Conservation (phyloP, 2,888 invertebrate species). For the Campopleginae sp. region DNA sequence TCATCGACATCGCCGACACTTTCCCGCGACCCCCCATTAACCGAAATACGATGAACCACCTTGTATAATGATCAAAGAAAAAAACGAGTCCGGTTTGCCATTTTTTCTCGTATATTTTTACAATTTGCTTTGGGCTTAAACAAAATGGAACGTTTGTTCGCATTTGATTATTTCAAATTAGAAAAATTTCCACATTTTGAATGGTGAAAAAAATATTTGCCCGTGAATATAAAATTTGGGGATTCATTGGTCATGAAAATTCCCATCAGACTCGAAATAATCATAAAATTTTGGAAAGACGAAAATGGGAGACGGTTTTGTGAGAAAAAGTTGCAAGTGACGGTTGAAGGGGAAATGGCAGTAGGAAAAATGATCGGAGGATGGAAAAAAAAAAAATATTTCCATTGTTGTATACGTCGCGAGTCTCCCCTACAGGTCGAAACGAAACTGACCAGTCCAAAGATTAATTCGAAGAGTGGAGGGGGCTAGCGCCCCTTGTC, state of each 20-base stretch:
- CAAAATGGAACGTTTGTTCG: neutral
- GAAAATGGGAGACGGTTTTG: neutral
- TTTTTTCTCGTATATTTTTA: constrained; percentile 11
- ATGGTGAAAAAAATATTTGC: neutral
- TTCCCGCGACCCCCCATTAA: constrained; percentile 71
- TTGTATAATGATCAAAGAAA: constrained; percentile 44
- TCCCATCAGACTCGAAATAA: neutral
- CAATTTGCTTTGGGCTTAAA: too few species aligned
- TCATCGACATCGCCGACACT: constrained; percentile 42
- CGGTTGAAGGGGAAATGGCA: neutral
- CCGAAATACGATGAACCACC: constrained; percentile 39
- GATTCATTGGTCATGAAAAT: neutral
- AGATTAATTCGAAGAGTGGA: constrained; percentile 48
- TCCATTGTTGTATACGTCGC: neutral
- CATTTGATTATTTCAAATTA: neutral
- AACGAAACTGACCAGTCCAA: constrained; percentile 21
- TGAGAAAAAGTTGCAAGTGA: neutral
- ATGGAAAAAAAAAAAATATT: neutral
- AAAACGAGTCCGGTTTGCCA: constrained; percentile 39
- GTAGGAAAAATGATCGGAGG: neutral
- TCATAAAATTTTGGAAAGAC: neutral
- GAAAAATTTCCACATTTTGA: neutral
- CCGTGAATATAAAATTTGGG: neutral
- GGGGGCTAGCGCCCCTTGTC: constrained; percentile 53
- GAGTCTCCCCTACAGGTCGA: constrained; percentile 22